Base-by-base conservation (phyloP, 2,113 vertebrate species). In the Salminus brasiliensis region DNA sequence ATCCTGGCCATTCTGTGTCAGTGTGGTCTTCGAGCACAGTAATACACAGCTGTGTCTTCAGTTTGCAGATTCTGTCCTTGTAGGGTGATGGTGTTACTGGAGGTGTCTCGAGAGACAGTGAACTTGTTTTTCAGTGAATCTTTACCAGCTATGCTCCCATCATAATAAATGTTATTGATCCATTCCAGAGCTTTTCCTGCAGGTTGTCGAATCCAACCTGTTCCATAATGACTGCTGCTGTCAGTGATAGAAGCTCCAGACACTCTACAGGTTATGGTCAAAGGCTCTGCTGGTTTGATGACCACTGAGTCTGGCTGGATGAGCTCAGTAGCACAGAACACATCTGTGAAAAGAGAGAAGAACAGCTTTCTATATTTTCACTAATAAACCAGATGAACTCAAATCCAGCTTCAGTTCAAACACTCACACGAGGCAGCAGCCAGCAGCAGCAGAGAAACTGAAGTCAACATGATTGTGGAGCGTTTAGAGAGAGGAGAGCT, bases 321-420 rank as follows among this genome's bases (percentile, higher is more conserved):
- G 47, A 73, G 12, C 47, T 73, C 71, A 73, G 71, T 59, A 73
- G 52, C 71, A 59, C 52, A 73, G 52, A 73, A 73, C 52, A 73
- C 52, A 73, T 59, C 71, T 73, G 52, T 39, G 52, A 23, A 72
- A 55, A 72, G 52, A 34, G 34, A 59, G 23, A 41, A 59, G 32
- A 72, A 39, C n/a, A 16, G 34, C 7, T 55, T 52, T 2, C 23
- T 49, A 55, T 55, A 7, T 53, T 72, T 49, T 16, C 1, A 52
- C 16, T n/a, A 52, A n/a, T 52, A n/a, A 52, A 52, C n/a, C 47
- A 53, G 69, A 72, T 39, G 52, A 72, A 72, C 10, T 72, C 13
- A 34, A 34, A 36, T 53, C 29, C 27, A n/a, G 47, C 49, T 72
- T 25, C 1, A 30, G 23, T 65, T 34, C 47, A 43, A 67, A 67